Percentiles rank a stretch among this genome's conserved stretches.
phyloP scores from a whole-genome alignment of 2,888 invertebrate genomes.

The Macrosiphum euphorbiae region DNA sequence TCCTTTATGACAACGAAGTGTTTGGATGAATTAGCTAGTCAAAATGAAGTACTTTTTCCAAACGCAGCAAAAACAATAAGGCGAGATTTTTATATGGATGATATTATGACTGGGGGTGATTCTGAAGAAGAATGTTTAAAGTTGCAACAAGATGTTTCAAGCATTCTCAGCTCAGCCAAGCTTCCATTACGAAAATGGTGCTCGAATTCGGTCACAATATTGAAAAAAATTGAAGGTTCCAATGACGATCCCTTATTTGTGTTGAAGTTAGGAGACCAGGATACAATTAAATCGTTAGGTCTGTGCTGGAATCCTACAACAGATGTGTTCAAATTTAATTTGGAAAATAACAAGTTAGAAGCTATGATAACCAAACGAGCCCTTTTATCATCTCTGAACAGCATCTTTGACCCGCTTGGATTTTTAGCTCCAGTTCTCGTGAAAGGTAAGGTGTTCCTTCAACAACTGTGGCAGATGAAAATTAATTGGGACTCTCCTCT shows the following conservation, averaged over 20 bases:
- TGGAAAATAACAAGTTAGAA: not conserved
- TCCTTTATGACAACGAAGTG: slow-evolving; percentile 15
- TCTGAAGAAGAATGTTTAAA: not conserved
- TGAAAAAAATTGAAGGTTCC: not conserved
- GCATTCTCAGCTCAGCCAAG: not conserved
- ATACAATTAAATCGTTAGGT: not conserved
- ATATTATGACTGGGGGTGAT: slow-evolving; percentile 16
- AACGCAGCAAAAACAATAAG: not conserved
- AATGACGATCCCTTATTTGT: not conserved
- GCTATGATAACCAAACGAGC: not conserved
- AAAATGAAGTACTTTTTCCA: not conserved
- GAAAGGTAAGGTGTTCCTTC: not conserved
- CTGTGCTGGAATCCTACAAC: not conserved
- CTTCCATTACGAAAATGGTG: not conserved
- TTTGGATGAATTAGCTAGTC: not conserved
- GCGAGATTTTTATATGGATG: slow-evolving; percentile 50
- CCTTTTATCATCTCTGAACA: not conserved
- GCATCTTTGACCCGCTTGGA: not conserved
- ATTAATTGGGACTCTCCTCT: not conserved
- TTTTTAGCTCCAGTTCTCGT: not conserved
- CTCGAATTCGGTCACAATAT: not conserved
- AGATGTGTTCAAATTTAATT: not conserved
- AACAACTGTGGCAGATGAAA: not conserved
- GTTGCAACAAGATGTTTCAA: not conserved
- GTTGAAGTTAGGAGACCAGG: not conserved